A percentile compares a stretch with the other conserved stretches of the same genome.
Evolutionary conservation across 2,888 invertebrate species (phyloP).

Genomic region (Autographa pulchrina): DNA sequence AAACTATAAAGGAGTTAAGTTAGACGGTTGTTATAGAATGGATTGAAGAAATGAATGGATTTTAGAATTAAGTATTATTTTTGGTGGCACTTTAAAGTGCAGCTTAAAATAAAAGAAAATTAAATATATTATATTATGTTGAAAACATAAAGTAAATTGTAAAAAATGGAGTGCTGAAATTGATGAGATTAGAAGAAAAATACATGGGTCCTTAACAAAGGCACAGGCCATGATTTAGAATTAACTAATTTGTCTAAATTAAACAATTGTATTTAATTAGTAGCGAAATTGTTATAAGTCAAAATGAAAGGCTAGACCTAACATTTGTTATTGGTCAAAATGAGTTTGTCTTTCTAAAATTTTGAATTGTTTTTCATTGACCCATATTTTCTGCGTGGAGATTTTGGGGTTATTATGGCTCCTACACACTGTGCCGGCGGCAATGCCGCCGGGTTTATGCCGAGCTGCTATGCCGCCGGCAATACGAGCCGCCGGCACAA

Average conservation of each 20-base stretch:
- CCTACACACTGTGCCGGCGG: too few relatives aligned
- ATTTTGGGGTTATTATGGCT: too few relatives aligned
- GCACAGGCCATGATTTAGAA: not conserved
- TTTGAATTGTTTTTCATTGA: not conserved
- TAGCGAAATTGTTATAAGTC: not conserved
- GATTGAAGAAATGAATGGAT: not conserved
- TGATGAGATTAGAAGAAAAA: not conserved
- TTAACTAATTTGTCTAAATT: not conserved
- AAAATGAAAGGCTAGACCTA: conserved; percentile 15
- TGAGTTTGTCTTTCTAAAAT: conserved; percentile 19
- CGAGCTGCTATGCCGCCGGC: too few relatives aligned
- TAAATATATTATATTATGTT: not conserved
- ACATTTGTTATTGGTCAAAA: conserved; percentile 33
- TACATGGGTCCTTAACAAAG: not conserved
- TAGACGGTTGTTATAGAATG: not conserved
- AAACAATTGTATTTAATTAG: not conserved
- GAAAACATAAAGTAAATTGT: not conserved
- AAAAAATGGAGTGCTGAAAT: not conserved
- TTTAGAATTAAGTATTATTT: not conserved
- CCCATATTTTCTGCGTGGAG: not conserved
- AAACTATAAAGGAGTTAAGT: not conserved
- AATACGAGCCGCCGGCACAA: too few relatives aligned
- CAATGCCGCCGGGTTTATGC: too few relatives aligned
- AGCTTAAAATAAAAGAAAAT: not conserved
- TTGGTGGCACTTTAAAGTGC: not conserved